These are phyloP conservation scores for Drosophila nigromelanica DNA, from an alignment of 1,140 invertebrate genomes.

Conservation along the genomic window DNA sequence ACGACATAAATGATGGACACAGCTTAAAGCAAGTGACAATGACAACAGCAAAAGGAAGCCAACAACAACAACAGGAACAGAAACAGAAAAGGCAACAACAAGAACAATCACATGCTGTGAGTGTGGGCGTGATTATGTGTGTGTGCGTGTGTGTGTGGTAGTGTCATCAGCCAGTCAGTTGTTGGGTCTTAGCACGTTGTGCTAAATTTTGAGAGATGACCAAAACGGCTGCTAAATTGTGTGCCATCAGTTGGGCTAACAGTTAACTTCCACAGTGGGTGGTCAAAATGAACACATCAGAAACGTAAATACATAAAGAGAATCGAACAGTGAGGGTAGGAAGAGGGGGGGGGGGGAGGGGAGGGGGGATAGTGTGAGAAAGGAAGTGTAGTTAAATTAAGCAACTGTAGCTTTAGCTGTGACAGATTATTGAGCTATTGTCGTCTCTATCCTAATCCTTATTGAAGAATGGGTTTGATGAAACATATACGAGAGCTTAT, in stretches of 20 bases:
- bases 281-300: conserved; percentile 39
- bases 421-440: conserved; percentile 4
- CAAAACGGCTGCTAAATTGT: conserved; percentile 68
- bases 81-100: conserved; percentile 42
- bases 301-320: conserved; percentile 25
- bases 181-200: conserved; percentile 41
- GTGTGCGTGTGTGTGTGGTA: conserved; percentile 26
- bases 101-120: conserved; percentile 58
- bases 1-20: conserved; percentile 53
- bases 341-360: not conserved
- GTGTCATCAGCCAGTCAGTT: conserved; percentile 48
- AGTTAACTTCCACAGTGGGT: conserved; percentile 40
- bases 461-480: not conserved
- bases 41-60: conserved; percentile 34
- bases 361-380: not conserved
- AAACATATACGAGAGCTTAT: not conserved
- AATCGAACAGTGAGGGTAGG: not conserved
- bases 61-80: conserved; percentile 43
- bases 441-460: not conserved
- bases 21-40: conserved; percentile 66
- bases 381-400: not conserved
- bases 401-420: not conserved
- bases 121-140: conserved; percentile 31
- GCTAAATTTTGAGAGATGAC: conserved; percentile 76
- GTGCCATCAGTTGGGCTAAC: conserved; percentile 39